These are phyloP conservation scores for Smutsia temminckii DNA, from an alignment of 2,797 vertebrate genomes.

Conservation along the genomic window DNA sequence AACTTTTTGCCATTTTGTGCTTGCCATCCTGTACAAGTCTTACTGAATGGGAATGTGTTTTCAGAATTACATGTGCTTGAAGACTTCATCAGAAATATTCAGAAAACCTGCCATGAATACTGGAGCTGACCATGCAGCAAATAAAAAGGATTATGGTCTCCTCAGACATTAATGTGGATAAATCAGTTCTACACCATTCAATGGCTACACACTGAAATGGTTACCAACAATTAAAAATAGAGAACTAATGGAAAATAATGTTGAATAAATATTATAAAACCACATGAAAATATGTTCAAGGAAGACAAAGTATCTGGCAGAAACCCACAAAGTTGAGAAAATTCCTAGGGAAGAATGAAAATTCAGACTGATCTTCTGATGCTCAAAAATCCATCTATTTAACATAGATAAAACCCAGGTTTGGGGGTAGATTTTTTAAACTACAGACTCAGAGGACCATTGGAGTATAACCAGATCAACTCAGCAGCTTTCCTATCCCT, in stretches of 20 bases:
- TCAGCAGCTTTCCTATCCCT: slow-evolving; percentile 4
- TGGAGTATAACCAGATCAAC: background rate
- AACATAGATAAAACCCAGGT: slow-evolving; percentile 21
- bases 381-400: slow-evolving; percentile 58
- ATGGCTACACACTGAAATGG: slow-evolving; percentile 68
- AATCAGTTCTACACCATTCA: slow-evolving; percentile 68
- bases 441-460: background rate
- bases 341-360: slow-evolving; percentile 71
- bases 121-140: slow-evolving; percentile 67
- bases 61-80: slow-evolving; percentile 78
- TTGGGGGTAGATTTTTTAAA: background rate
- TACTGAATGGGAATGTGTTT: slow-evolving; percentile 85
- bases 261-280: slow-evolving; percentile 66
- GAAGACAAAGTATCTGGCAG: slow-evolving; percentile 60
- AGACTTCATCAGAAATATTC: slow-evolving; percentile 83
- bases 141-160: slow-evolving; percentile 77
- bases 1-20: slow-evolving; percentile 74
- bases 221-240: slow-evolving; percentile 79
- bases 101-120: slow-evolving; percentile 80
- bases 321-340: slow-evolving; percentile 68
- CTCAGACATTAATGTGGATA: slow-evolving; percentile 69
- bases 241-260: slow-evolving; percentile 62
- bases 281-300: slow-evolving; percentile 60
- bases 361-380: slow-evolving; percentile 50
- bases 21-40: slow-evolving; percentile 71